Percentiles rank a stretch among this genome's conserved stretches.
These are phyloP conservation scores for Cephus pygmeus DNA, from an alignment of 2,888 invertebrate genomes.

Conservation along the genomic window DNA sequence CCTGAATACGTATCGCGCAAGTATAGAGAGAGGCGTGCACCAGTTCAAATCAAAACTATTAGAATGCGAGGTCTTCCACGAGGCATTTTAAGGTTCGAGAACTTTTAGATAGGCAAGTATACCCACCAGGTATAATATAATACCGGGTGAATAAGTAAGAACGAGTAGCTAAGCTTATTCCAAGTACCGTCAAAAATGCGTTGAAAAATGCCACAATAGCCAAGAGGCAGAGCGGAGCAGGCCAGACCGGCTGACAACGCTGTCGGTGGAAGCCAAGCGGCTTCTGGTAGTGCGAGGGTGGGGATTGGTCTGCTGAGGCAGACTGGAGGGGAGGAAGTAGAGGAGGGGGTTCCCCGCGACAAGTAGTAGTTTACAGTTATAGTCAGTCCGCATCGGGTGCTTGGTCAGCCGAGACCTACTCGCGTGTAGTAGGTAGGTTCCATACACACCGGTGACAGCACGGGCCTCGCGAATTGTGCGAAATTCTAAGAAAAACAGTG, in stretches of 20 bases:
- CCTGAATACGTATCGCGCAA: not conserved
- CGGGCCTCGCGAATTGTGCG: not conserved
- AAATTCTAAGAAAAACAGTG: not conserved
- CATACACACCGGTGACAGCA: not conserved
- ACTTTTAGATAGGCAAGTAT: not conserved
- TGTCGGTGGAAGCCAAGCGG: constrained; percentile 2
- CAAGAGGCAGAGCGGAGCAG: not conserved
- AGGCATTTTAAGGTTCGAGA: not conserved
- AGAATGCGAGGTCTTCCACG: not conserved
- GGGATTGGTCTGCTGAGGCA: constrained; percentile 8
- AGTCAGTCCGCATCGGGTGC: constrained; percentile 66
- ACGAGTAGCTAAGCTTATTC: not conserved
- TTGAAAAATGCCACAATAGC: not conserved
- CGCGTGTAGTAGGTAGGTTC: constrained; percentile 22
- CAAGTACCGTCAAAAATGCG: not conserved
- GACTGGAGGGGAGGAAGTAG: constrained; percentile 4
- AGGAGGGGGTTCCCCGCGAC: constrained; percentile 47
- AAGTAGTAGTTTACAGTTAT: constrained; percentile 67
- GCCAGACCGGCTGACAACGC: not conserved
- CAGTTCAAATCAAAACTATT: not conserved
- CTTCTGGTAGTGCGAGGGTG: constrained; percentile 15
- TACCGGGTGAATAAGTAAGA: not conserved
- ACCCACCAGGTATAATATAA: not conserved
- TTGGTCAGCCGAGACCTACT: constrained; percentile 61
- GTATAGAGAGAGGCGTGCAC: not conserved